Evolutionary conservation across 1,140 invertebrate genomes (phyloP), one percentile per base, ranked within the genome.

Genomic region (Coenobita brevimanus): DNA sequence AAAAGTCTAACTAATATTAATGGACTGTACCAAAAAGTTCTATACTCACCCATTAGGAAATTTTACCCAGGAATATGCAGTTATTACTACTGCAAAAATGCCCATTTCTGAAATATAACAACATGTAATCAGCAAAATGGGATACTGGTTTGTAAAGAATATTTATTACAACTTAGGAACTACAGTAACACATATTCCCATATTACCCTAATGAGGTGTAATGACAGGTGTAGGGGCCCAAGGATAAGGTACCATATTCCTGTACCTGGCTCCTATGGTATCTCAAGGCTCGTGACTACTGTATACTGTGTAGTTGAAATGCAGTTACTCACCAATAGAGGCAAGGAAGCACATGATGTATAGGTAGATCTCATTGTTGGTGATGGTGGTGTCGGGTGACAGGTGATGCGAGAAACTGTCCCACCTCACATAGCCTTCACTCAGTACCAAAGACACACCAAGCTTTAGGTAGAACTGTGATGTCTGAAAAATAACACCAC

Each of bases 51-150:
- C 67, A 17, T 67, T 6, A 21, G 24, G 38, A 43, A 33, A 67
- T 64, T 50, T 86, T 21, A 86, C 15, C 30, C 54, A 64, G 17
- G 75, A 86, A 64, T 86, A 86, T 60, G 64, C 0, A 24, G 33
- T 15, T 33, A 86, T 86, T 86, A 86, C 24, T 64, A 67, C 33
- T 33, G 73, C 83, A 86, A 86, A 86, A 41, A 86, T 67, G n/a
- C 83, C 83, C 64, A 86, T 62, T 86, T 86, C 83, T 86, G 83
- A 36, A 78, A 76, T 24, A 17, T n/a, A n/a, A n/a, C n/a, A n/a
- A n/a, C n/a, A n/a, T n/a, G n/a, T n/a, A n/a, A n/a, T n/a, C n/a
- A n/a, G n/a, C n/a, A n/a, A n/a, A n/a, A n/a, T n/a, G n/a, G n/a
- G n/a, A n/a, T n/a, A n/a, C n/a, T n/a, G n/a, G n/a, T n/a, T n/a